Evolutionary conservation across 2,113 vertebrate species (phyloP).

Genomic region (Dunckerocampus dactyliophorus): DNA sequence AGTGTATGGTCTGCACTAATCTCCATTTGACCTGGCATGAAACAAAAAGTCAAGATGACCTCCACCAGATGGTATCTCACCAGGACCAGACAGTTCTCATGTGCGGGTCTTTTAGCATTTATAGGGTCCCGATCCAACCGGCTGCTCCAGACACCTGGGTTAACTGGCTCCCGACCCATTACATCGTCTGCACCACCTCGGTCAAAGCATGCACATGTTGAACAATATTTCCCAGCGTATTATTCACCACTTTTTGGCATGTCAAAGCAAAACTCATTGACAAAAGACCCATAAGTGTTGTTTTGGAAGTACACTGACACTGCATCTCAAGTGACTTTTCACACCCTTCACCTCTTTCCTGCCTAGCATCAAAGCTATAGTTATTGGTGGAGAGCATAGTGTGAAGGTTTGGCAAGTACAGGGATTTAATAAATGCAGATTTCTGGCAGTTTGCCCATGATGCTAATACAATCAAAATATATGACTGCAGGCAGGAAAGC

Average conservation of each 20-base stretch:
- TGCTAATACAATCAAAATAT: neutral
- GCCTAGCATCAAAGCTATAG: constrained; percentile 2
- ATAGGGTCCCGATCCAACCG: constrained; percentile 12
- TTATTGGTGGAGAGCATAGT: neutral
- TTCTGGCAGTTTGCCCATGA: neutral
- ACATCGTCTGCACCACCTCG: constrained; percentile 15
- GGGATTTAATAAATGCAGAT: constrained; percentile 4
- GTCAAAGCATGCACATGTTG: constrained; percentile 20
- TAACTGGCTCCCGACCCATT: constrained; percentile 11
- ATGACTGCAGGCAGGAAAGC: constrained; percentile 25
- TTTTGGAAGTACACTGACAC: neutral
- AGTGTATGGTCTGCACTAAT: neutral
- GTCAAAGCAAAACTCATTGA: too few species aligned
- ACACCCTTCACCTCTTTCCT: constrained; percentile 11
- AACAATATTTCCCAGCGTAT: neutral
- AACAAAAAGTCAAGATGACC: constrained; percentile 11
- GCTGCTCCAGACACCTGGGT: constrained; percentile 35
- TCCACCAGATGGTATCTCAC: constrained; percentile 34
- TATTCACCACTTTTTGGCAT: too few species aligned
- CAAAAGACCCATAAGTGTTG: too few species aligned
- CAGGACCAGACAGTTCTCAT: constrained; percentile 31
- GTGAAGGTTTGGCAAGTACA: neutral
- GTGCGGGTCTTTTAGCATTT: constrained; percentile 29
- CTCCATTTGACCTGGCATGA: constrained; percentile 8
- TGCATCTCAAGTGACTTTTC: constrained; percentile 7